Conservation (phyloP, 1,140 invertebrate genomes). For the roundworm (Caenorhabditis elegans) region WBcel235 BX284603.4:8025001-8025500, state of each 20-base stretch:
- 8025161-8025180: not conserved
- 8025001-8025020: not conserved
- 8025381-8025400: not conserved
- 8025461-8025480: not conserved
- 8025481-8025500: not conserved
- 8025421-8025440: not conserved
- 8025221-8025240: too few relatives aligned
- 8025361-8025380: not conserved
- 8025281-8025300: not conserved
- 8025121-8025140: not conserved
- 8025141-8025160: not conserved
- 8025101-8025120: slow-evolving; percentile 39
- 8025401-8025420: not conserved
- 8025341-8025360: not conserved
- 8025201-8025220: too few relatives aligned
- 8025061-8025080: slow-evolving; percentile 28
- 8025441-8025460: slow-evolving; percentile 5
- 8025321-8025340: not conserved
- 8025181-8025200: not conserved
- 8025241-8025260: not conserved
- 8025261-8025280: not conserved
- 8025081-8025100: slow-evolving; percentile 37
- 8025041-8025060: slow-evolving; percentile 15
- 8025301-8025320: not conserved
- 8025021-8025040: not conserved